phyloP scores from a whole-genome alignment of 2,888 invertebrate species.

The Diogma glabrata region DNA sequence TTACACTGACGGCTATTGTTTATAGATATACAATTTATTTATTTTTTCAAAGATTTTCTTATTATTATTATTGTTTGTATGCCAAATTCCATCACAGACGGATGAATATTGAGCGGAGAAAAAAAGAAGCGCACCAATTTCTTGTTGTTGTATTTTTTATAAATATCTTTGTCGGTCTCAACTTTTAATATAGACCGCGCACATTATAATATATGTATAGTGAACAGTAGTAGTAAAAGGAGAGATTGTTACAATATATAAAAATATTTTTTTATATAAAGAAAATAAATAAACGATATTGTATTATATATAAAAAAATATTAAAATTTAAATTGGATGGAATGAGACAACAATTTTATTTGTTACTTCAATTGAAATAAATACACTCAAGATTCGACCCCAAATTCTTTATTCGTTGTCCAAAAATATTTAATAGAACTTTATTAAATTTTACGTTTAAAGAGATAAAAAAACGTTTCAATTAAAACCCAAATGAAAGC shows the following conservation, averaged over 20 bases:
- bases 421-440: too few species aligned
- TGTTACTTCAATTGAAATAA: not conserved
- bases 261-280: not conserved
- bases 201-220: conserved; percentile 6
- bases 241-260: conserved; percentile 8
- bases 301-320: not conserved
- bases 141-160: not conserved
- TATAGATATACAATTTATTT: conserved; percentile 4
- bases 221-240: conserved; percentile 6
- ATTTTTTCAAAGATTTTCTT: not conserved
- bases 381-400: too few species aligned
- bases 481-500: too few species aligned
- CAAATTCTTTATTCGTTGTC: too few species aligned
- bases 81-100: conserved; percentile 10
- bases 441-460: too few species aligned
- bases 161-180: conserved; percentile 4
- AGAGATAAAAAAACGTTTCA: too few species aligned
- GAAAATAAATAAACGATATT: conserved; percentile 8
- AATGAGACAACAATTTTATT: conserved; percentile 9
- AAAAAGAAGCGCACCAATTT: conserved; percentile 10
- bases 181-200: conserved; percentile 9
- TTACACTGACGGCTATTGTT: conserved; percentile 9
- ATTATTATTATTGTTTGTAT: conserved; percentile 9
- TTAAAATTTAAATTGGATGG: conserved; percentile 11
- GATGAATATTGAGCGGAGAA: conserved; percentile 1